Evolutionary conservation across 2,888 invertebrate genomes (phyloP), one percentile per base, ranked within the genome.

Genomic region (Tachina lurida): DNA sequence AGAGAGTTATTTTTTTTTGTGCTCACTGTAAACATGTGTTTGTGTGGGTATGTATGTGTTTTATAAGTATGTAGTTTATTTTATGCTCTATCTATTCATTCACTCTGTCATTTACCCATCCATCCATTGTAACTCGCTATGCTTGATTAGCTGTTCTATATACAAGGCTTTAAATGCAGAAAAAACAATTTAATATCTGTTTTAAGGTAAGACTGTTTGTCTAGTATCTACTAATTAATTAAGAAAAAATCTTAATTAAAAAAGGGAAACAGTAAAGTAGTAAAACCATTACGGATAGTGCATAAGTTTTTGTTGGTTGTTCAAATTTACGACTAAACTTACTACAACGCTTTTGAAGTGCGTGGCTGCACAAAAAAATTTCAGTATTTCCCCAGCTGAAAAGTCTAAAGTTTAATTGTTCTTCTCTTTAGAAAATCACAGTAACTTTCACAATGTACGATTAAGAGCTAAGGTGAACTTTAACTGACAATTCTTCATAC

Each of bases 71-170:
- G 31, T 68, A 31, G 22, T 45, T 73, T 56, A 60, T 12, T 65
- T 58, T 71, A 58, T 82, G 63, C 47, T 73, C 63, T 80, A 56
- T 73, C 63, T 77, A 74, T 77, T 70, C 47, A 77, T 54, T 63
- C 76, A 74, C 49, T 78, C 78, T 70, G 71, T 77, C 65, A 83
- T 45, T 77, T 65, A 70, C 19, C 65, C 70, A 79, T 71, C 65
- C 77, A 85, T 75, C 70, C 65, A 58, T 22, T 75, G 70, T 43
- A 81, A 71, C 74, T 75, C 58, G 60, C 43, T 65, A 75, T 56
- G 82, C 52, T 83, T 83, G 85, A 86, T 86, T 83, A 86, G 82
- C 63, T 86, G 76, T 71, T 76, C 67, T 79, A 56, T 22, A 76
- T 83, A 67, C 70, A 82, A 22, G n/a, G 65, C 41, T 31, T 58